A percentile compares a stretch with the other conserved stretches of the same genome.
phyloP scores from a whole-genome alignment of 92 coral and sea anemone species.

The Paramuricea clavata region DNA sequence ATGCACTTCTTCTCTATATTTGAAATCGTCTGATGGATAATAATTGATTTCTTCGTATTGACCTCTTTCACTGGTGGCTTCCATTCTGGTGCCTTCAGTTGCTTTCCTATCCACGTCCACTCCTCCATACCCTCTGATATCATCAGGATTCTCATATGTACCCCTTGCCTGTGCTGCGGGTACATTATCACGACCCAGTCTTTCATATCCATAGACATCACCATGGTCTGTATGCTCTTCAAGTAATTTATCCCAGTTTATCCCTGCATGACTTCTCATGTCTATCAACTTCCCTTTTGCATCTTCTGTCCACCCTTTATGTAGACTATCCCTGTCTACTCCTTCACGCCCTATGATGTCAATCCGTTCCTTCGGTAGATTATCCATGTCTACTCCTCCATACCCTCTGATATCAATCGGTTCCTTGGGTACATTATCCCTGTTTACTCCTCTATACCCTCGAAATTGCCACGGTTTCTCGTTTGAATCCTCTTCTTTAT shows the following conservation, averaged over 20 bases:
- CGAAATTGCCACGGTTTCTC: neutral
- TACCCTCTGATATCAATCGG: neutral
- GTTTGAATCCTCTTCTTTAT: neutral
- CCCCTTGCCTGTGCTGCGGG: neutral
- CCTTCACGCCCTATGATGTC: neutral
- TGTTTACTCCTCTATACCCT: neutral
- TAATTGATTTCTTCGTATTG: neutral
- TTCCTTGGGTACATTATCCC: neutral
- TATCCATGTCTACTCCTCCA: neutral
- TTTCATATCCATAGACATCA: conserved; percentile 1
- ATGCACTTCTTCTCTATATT: neutral
- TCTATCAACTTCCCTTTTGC: neutral
- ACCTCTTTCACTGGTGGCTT: neutral
- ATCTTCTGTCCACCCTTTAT: neutral
- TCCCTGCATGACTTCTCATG: conserved; percentile 7
- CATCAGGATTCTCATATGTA: neutral
- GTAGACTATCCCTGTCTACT: neutral
- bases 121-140: neutral
- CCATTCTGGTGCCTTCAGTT: neutral
- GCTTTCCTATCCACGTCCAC: neutral
- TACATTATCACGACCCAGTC: neutral
- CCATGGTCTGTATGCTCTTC: neutral
- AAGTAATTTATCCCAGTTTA: neutral
- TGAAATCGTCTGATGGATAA: neutral
- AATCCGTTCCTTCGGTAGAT: neutral